Evolutionary conservation across 1,140 invertebrate genomes (phyloP), one percentile per base, ranked within the genome.

Genomic region (Ips nitidus): DNA sequence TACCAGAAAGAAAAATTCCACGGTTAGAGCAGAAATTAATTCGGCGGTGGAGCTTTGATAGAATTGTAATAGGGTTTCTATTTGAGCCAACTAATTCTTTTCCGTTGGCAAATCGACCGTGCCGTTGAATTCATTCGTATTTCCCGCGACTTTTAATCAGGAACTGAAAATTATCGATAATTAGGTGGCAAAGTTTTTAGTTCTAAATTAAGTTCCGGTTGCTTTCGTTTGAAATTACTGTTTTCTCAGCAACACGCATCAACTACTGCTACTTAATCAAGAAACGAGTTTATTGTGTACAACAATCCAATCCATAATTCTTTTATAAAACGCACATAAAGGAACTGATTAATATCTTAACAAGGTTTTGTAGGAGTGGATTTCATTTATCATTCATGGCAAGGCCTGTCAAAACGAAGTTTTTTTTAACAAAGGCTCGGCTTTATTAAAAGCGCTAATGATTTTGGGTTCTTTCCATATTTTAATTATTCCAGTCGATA

Each of bases 21-120:
- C 63, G 63, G 50, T 52, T 39, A 52, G 7, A 65, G 52, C 56
- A 52, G 52, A 65, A 65, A 65, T 65, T 65, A 56, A 65, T 65
- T 65, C 63, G 63, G 63, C n/a, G 52, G 63, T 43, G 4, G 52
- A 41, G 50, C 63, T 65, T 56, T 56, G 63, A 65, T 65, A 37
- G 63, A 38, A 55, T 65, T 65, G 52, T 65, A 65, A 65, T 65
- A 39, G 52, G 41, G 43, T 65, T 56, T 55, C 63, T 43, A 65
- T 65, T 65, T 41, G 52, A 43, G 53, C 43, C 45, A 56, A 56
- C 63, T 65, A 65, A 65, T 65, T 64, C 39, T 41, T 43, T 63
- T 63, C 52, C 61, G 41, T 52, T 52, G 45, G 1, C n/a, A 52
- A 52, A 39, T 63, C 50, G 5, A 52, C n/a, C 1, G 40, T 22